These are phyloP conservation scores for Drosophila triauraria DNA, from an alignment of 1,140 invertebrate genomes.

Conservation along the genomic window DNA sequence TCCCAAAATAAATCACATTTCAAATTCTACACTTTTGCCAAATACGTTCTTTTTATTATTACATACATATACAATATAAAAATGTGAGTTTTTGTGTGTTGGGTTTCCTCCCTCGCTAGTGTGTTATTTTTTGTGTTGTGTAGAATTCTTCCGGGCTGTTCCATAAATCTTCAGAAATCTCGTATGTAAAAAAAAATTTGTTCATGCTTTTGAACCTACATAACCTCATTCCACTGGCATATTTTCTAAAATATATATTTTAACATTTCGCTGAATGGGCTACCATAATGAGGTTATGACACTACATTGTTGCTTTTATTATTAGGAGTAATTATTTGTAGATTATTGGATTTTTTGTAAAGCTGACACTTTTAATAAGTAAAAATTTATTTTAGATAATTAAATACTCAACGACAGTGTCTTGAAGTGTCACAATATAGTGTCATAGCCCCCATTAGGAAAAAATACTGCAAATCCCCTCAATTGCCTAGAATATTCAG, in stretches of 20 bases:
- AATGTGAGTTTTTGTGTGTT: slow-evolving; percentile 56
- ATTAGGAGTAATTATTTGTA: too few relatives aligned
- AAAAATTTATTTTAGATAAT: not conserved
- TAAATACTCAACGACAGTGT: not conserved
- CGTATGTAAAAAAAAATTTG: not conserved
- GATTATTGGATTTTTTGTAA: too few relatives aligned
- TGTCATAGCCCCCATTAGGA: not conserved
- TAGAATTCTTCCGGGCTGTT: slow-evolving; percentile 32
- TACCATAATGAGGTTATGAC: too few relatives aligned
- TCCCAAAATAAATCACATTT: slow-evolving; percentile 46
- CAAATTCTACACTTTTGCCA: slow-evolving; percentile 62
- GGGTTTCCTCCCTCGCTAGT: slow-evolving; percentile 43
- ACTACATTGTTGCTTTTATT: too few relatives aligned
- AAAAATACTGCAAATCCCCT: not conserved
- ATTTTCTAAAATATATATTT: not conserved
- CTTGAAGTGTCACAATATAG: not conserved
- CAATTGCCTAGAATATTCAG: not conserved
- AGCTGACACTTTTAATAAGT: not conserved
- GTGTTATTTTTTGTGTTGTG: slow-evolving; percentile 41
- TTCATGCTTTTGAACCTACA: not conserved
- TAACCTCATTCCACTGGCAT: not conserved
- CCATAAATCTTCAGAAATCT: slow-evolving; percentile 12
- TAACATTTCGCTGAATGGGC: too few relatives aligned
- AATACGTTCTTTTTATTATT: slow-evolving; percentile 61
- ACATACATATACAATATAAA: slow-evolving; percentile 68